A percentile compares a stretch with the other conserved stretches of the same genome.
Conservation (phyloP, 2,113 vertebrate genomes). For the Bubo bubo region DNA sequence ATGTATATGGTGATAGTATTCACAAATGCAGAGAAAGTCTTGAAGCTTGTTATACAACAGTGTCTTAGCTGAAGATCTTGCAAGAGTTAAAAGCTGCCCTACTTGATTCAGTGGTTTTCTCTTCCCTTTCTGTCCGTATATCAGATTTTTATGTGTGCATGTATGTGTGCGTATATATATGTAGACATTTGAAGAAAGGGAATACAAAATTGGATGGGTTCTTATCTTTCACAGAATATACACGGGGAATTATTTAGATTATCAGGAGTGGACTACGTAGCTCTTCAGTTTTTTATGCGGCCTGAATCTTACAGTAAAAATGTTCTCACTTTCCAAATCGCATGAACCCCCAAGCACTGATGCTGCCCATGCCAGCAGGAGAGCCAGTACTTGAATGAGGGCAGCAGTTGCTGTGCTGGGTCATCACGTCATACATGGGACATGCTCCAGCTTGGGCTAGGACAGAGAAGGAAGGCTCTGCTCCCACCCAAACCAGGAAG, state of each 20-base stretch:
- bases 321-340: background rate
- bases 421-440: fast-evolving
- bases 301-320: background rate
- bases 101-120: background rate
- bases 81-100: background rate
- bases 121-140: background rate
- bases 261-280: background rate
- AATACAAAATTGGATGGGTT: background rate
- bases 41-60: background rate
- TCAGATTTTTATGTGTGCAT: fast-evolving
- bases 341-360: fast-evolving
- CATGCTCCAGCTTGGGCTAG: fast-evolving
- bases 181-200: background rate
- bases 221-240: background rate
- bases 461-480: background rate
- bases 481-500: too few species aligned
- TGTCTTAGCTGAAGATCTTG: background rate
- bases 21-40: background rate
- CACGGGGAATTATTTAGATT: background rate
- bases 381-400: background rate
- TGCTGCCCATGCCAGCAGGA: background rate
- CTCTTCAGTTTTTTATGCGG: background rate
- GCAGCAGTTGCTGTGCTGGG: background rate
- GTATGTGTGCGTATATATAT: background rate
- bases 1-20: background rate